Percentiles rank a stretch among this genome's conserved stretches.
phyloP scores from a whole-genome alignment of 2,113 vertebrate species.

The Pyxicephalus adspersus region DNA sequence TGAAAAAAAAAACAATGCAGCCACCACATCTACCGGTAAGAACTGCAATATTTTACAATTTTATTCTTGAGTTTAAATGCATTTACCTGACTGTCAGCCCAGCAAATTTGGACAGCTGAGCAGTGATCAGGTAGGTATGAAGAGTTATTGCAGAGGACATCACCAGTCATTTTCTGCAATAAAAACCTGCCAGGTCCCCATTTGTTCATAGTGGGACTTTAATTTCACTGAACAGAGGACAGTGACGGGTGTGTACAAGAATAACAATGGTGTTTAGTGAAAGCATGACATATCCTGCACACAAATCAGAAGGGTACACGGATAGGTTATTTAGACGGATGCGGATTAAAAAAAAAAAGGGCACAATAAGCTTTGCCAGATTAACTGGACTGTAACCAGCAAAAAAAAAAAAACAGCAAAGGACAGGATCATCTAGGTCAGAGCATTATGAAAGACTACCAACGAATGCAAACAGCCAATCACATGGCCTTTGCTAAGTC shows the following conservation, averaged over 20 bases:
- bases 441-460: slow-evolving; percentile 28
- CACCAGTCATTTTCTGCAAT: too few species aligned
- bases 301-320: neutral
- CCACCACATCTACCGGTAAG: too few species aligned
- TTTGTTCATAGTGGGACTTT: too few species aligned
- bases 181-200: too few species aligned
- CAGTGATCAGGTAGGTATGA: too few species aligned
- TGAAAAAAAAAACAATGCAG: too few species aligned
- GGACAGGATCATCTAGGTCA: slow-evolving; percentile 15
- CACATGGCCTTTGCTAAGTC: neutral
- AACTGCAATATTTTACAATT: too few species aligned
- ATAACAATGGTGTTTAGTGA: neutral
- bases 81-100: too few species aligned
- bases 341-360: slow-evolving; percentile 7
- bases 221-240: neutral
- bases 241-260: neutral
- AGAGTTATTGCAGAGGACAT: too few species aligned
- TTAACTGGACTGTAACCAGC: neutral
- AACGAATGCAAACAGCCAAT: neutral
- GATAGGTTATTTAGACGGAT: neutral
- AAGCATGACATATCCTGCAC: neutral
- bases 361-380: neutral
- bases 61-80: too few species aligned
- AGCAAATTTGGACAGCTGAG: too few species aligned
- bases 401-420: slow-evolving; percentile 1